Conservation (phyloP, 2,888 invertebrate species). For the Petrolisthes manimaculis region DNA sequence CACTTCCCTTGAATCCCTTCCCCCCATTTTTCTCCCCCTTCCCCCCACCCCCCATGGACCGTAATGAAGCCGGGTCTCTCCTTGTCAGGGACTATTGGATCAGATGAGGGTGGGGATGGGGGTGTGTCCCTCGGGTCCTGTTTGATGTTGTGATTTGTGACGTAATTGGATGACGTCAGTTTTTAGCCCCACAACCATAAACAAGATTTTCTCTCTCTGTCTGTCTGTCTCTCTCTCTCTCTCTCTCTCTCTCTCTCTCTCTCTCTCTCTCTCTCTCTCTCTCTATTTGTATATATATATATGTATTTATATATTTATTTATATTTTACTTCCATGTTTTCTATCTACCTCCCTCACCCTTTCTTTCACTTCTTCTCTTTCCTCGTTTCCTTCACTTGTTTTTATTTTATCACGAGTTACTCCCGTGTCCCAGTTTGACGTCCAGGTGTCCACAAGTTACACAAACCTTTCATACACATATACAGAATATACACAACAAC, state of each 20-base stretch:
- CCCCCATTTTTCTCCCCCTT: conserved; percentile 10
- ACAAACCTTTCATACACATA: too few relatives aligned
- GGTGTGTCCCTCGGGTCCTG: conserved; percentile 20
- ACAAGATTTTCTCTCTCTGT: conserved; percentile 16
- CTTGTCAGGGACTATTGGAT: conserved; percentile 44
- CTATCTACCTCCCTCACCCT: too few relatives aligned
- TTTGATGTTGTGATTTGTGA: conserved; percentile 58
- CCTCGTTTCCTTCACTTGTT: too few relatives aligned
- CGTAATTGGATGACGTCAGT: conserved; percentile 51
- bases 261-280: conserved; percentile 16
- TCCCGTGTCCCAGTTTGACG: too few relatives aligned
- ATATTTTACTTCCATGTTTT: too few relatives aligned
- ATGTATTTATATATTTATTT: too few relatives aligned
- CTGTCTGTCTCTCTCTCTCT: conserved; percentile 1
- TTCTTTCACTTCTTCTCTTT: too few relatives aligned
- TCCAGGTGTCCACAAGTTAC: too few relatives aligned
- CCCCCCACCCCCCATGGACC: conserved; percentile 14
- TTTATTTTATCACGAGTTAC: too few relatives aligned
- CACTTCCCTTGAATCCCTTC: neutral
- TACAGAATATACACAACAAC: too few relatives aligned
- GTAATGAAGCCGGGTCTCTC: neutral
- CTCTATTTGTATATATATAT: neutral
- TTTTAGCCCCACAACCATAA: conserved; percentile 39
- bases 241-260: conserved; percentile 23
- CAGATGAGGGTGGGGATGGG: neutral